Base-by-base conservation (phyloP, 2,113 vertebrate genomes). In the Brachypteracias leptosomus region DNA sequence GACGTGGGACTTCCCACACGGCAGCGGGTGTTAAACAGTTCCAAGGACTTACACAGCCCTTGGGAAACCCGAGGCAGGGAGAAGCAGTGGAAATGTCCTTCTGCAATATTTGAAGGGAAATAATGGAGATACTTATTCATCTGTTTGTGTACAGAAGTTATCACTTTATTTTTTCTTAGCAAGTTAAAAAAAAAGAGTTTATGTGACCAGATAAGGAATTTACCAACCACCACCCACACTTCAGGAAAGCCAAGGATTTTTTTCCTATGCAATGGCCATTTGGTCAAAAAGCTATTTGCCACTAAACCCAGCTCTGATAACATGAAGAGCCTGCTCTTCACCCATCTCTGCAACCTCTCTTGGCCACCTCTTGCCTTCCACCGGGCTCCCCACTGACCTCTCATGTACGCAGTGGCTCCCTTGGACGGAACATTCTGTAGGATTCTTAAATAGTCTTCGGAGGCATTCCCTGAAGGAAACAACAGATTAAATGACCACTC, bases 381-480 rank as follows among this genome's bases (percentile, higher is more conserved):
- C 42, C 24, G 31, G 21, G 40, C 47, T 86, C 36, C 52, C 44
- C 95, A 97, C 98, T 98, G 74, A 98, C 98, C 98, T 98, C 96
- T 96, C 92, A 98, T 81, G 77, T 98, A 97, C 35, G 98, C 98
- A 91, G 89, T 95, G 3, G 97, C 85, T 93, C 75, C 88, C 35
- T 89, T 90, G 89, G 40, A 47, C 12, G 91, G 90, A 52, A 88
- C 40, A 25, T 18, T 80, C 92, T 54, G 84, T 68, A 97, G 88
- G 54, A 96, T 93, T 42, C 66, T 93, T 40, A 94, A 73, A 78
- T 94, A 86, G 18, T 96, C 96, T 57, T 97, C 97, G 9, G 97
- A 97, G 55, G 54, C 94, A 38, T 96, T 97, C 62, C 58, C 97
- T 98, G 87, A 88, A 87, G 76, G 68, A 95, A 95, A 91, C 29